phyloP scores from a whole-genome alignment of 2,797 vertebrate species.

The Eulemur rubriventer region DNA sequence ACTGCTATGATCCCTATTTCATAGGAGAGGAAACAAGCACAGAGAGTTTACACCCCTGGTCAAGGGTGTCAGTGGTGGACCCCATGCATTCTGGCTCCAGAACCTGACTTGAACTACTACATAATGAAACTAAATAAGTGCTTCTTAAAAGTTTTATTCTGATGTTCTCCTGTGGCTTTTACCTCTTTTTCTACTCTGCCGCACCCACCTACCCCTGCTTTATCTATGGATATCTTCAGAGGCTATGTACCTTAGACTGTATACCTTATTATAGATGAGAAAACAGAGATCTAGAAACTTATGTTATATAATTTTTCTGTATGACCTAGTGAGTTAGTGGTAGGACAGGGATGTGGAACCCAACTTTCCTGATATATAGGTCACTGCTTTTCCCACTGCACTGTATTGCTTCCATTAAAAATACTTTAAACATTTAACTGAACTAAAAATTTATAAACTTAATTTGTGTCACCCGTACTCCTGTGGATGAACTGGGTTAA shows the following conservation, averaged over 20 bases:
- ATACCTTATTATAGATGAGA: neutral
- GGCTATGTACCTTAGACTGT: neutral
- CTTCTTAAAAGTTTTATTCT: neutral
- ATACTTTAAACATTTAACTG: slow-evolving; percentile 17
- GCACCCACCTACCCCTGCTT: too few relatives aligned
- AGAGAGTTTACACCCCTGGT: neutral
- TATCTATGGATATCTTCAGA: neutral
- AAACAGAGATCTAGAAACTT: slow-evolving; percentile 37
- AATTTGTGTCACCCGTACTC: slow-evolving; percentile 60
- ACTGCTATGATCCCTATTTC: neutral
- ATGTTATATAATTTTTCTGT: slow-evolving; percentile 34
- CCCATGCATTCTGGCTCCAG: neutral
- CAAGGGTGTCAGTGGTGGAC: neutral
- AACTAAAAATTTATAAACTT: slow-evolving; percentile 57
- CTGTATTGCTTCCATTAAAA: slow-evolving; percentile 43
- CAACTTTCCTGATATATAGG: slow-evolving; percentile 41
- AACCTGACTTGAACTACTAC: neutral
- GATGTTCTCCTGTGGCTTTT: neutral
- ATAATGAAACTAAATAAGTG: neutral
- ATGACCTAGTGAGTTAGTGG: neutral
- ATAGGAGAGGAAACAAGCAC: neutral
- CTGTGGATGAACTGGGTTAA: slow-evolving; percentile 49
- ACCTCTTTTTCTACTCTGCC: neutral
- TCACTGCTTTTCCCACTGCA: slow-evolving; percentile 47
- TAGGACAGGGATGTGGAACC: neutral